phyloP scores from a whole-genome alignment of 2,888 invertebrate genomes.

The Laspeyria flexula region DNA sequence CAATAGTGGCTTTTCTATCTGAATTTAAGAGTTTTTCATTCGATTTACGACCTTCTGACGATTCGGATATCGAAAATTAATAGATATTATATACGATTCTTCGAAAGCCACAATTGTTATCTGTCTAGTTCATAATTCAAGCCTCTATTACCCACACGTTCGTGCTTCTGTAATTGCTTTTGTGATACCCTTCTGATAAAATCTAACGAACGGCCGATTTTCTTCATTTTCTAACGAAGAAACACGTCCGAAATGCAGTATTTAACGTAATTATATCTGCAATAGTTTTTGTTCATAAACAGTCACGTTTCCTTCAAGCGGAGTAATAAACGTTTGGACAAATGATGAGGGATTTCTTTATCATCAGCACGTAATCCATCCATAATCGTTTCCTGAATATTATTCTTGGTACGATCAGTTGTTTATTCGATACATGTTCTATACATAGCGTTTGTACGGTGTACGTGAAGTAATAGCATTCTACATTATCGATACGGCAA shows the following conservation, averaged over 20 bases:
- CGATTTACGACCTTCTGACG: background rate
- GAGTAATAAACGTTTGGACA: constrained; percentile 2
- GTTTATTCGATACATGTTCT: constrained; percentile 5
- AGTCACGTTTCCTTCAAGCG: constrained; percentile 11
- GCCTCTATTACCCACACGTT: constrained; percentile 35
- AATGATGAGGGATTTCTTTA: constrained; percentile 5
- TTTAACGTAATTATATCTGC: constrained; percentile 15
- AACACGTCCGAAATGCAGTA: constrained; percentile 12
- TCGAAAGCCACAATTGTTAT: constrained; percentile 31
- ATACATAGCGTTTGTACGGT: constrained; percentile 13
- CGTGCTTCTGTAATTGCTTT: constrained; percentile 44
- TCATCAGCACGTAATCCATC: constrained; percentile 10
- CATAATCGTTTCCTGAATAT: constrained; percentile 7
- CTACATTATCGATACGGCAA: constrained; percentile 64
- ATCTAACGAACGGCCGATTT: constrained; percentile 39
- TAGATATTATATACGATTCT: constrained; percentile 26
- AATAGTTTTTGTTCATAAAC: background rate
- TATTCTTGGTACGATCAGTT: constrained; percentile 8
- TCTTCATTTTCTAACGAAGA: constrained; percentile 27
- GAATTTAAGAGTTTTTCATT: background rate
- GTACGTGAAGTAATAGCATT: constrained; percentile 51
- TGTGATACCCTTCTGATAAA: constrained; percentile 42
- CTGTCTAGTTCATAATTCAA: constrained; percentile 41
- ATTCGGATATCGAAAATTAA: constrained; percentile 18
- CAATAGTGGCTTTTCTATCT: constrained; percentile 4